These are phyloP conservation scores for Aelia acuminata DNA, from an alignment of 2,888 invertebrate genomes.

Conservation along the genomic window DNA sequence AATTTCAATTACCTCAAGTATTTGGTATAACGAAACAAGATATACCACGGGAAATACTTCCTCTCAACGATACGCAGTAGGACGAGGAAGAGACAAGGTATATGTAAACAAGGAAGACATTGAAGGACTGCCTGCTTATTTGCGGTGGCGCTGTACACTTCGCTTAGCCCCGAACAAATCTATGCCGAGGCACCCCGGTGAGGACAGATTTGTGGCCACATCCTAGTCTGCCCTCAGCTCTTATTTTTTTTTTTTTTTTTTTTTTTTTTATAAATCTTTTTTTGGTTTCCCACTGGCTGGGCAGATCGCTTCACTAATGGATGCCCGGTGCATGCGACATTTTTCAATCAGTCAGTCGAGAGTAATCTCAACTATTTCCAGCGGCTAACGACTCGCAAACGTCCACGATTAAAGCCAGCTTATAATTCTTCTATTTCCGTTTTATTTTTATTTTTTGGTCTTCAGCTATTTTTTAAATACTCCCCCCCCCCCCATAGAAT, in stretches of 20 bases:
- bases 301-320: slow-evolving; percentile 41
- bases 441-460: slow-evolving; percentile 5
- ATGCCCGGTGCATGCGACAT: slow-evolving; percentile 31
- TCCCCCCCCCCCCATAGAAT: not conserved
- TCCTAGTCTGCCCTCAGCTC: not conserved
- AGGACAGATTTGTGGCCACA: slow-evolving; percentile 14
- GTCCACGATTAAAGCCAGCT: not conserved
- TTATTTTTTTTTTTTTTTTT: not conserved
- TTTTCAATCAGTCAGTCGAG: slow-evolving; percentile 51
- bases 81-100: not conserved
- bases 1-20: no score
- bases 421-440: slow-evolving; percentile 28
- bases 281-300: not conserved
- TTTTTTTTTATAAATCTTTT: not conserved
- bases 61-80: not conserved
- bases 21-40: not conserved
- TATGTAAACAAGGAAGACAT: slow-evolving; percentile 23
- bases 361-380: slow-evolving; percentile 54
- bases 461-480: slow-evolving; percentile 19
- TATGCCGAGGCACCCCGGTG: not conserved
- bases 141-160: slow-evolving; percentile 1
- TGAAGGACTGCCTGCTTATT: not conserved
- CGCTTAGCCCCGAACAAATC: slow-evolving; percentile 3
- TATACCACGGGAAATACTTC: not conserved
- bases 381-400: slow-evolving; percentile 37